Percentiles rank a stretch among this genome's conserved stretches.
These are phyloP conservation scores for Cynopterus brachyotis DNA, from an alignment of 2,113 vertebrate species.

Conservation along the genomic window DNA sequence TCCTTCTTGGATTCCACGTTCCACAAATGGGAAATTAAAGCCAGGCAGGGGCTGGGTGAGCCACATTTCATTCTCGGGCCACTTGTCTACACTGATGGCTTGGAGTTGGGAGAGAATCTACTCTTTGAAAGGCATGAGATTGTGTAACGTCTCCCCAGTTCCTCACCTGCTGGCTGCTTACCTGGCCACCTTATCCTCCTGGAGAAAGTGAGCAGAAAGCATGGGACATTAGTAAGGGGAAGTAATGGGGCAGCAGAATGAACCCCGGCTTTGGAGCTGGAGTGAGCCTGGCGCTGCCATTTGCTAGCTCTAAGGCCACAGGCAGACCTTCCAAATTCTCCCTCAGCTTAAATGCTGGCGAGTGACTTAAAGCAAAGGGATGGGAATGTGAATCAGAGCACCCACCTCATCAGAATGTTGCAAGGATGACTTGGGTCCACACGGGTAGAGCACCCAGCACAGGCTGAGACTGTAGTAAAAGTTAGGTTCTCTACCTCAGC, in stretches of 20 bases:
- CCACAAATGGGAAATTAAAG: not conserved
- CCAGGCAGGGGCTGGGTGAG: not conserved
- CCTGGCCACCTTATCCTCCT: not conserved
- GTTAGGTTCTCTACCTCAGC: not conserved
- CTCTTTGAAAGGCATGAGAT: not conserved
- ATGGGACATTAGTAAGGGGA: too few relatives aligned
- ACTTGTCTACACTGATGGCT: not conserved
- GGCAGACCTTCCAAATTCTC: not conserved
- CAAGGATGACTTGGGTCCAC: not conserved
- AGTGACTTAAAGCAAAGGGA: not conserved
- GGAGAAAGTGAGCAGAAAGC: not conserved
- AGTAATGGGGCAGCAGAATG: accelerated
- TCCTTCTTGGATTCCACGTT: not conserved
- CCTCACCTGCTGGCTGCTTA: not conserved
- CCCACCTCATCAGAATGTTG: not conserved
- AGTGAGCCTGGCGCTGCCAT: not conserved
- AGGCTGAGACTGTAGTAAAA: accelerated
- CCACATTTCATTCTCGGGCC: accelerated
- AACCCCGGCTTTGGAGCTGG: not conserved
- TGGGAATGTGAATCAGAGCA: too few relatives aligned
- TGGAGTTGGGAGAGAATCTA: not conserved
- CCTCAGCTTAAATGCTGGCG: not conserved
- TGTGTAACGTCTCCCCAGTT: not conserved
- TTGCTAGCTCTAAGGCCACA: not conserved
- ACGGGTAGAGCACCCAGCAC: accelerated